Percentiles rank a stretch among this genome's conserved stretches.
Conservation (phyloP, 2,113 vertebrate species). For the Sula dactylatra region DNA sequence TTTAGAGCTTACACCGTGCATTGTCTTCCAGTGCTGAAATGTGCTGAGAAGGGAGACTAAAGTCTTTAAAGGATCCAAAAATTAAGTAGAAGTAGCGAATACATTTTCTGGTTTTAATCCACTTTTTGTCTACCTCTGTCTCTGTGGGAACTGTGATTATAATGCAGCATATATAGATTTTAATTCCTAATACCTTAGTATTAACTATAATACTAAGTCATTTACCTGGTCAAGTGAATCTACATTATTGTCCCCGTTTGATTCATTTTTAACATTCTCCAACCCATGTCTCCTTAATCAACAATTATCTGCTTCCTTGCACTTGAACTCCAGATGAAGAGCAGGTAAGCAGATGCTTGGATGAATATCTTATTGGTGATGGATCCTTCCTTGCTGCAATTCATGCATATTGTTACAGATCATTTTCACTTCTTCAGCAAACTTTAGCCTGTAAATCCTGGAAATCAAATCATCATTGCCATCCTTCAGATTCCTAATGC, state of each 20-base stretch:
- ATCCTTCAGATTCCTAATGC: background rate
- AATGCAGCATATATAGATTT: background rate
- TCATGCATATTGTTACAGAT: background rate
- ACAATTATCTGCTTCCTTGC: constrained; percentile 46
- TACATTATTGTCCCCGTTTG: background rate
- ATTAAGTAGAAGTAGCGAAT: background rate
- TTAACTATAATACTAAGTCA: background rate
- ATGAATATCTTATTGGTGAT: background rate
- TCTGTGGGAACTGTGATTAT: background rate
- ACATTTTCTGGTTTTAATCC: background rate
- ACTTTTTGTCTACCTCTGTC: background rate
- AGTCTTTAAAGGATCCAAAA: background rate
- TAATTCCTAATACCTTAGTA: background rate
- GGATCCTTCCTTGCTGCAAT: background rate
- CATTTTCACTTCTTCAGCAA: constrained; percentile 48
- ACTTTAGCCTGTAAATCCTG: constrained; percentile 21
- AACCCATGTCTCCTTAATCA: constrained; percentile 25
- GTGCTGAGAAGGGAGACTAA: background rate
- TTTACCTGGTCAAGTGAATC: background rate
- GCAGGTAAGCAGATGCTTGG: constrained; percentile 61
- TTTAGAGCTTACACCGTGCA: background rate
- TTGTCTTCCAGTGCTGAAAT: background rate
- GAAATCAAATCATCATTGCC: background rate
- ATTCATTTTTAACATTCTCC: constrained; percentile 31
- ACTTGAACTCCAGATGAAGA: constrained; percentile 50